Evolutionary conservation across 2,888 invertebrate genomes (phyloP), one percentile per base, ranked within the genome.

Genomic region (Lithophane ornitopus): DNA sequence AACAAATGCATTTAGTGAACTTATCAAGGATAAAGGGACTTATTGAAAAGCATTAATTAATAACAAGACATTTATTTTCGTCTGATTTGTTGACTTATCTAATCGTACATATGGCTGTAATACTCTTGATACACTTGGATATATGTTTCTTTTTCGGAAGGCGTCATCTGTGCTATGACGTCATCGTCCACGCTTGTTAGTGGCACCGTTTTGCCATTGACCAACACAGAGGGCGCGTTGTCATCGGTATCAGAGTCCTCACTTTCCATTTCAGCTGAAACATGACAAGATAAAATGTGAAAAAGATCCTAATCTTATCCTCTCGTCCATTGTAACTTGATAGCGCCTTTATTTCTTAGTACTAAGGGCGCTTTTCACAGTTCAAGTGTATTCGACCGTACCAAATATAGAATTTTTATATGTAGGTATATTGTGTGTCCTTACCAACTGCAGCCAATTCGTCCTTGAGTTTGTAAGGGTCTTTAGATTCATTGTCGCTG

Each of bases 41-140:
- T 34, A 81, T 49, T 71, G 69, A 81, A 78, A 78, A 74, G n/a
- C 62, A 66, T 41, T 72, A 41, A 22, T 49, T 74, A 70, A 56
- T 81, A 68, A 83, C 49, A 84, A 86, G 71, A 80, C 76, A 78
- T 87, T 87, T 85, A 87, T 76, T 85, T 58, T 80, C 41, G 70
- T 79, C 52, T 80, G 73, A 79, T 85, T 79, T 74, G 63, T 85
- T 74, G 80, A 87, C 73, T 84, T 85, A 82, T 80, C 85, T 92
- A 99, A 95, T 98, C 98, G 91, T 98, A 98, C 97, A 98, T 98
- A 93, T 98, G 98, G 86, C 98, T 98, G 95, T 98, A 99, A 94
- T 98, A 98, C 93, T 99, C 99, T 93, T 99, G 99, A 93, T 99
- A 99, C 62, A 98, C 97, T 95, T 98, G 98, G 88, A 99, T 99